These are phyloP conservation scores for Cheirogaleus major DNA, from an alignment of 2,797 vertebrate species.

Conservation along the genomic window DNA sequence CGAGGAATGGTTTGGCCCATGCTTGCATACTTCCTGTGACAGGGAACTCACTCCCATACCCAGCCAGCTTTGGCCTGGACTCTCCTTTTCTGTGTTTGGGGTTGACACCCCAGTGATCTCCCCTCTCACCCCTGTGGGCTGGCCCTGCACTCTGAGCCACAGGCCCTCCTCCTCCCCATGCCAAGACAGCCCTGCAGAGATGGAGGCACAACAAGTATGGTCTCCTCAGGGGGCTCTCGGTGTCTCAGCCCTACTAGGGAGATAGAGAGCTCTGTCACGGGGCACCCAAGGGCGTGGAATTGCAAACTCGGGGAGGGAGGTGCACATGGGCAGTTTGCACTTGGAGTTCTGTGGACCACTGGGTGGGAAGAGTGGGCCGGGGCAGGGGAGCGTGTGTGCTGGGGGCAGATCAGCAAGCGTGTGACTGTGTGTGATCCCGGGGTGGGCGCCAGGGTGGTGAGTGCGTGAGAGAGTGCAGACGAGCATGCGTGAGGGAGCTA, in stretches of 20 bases:
- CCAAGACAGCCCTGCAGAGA: not conserved
- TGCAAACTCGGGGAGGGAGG: not conserved
- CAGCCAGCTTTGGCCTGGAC: not conserved
- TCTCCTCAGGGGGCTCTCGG: rapidly evolving
- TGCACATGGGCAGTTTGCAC: not conserved
- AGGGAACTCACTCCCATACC: not conserved
- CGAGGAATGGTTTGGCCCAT: too few relatives aligned
- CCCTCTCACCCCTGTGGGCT: not conserved
- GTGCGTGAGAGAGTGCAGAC: too few relatives aligned
- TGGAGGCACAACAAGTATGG: rapidly evolving
- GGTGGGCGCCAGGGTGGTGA: not conserved
- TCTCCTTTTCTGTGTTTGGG: not conserved
- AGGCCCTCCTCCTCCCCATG: not conserved
- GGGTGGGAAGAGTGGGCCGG: rapidly evolving
- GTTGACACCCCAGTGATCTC: not conserved
- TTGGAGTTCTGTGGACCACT: not conserved
- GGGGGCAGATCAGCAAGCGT: rapidly evolving
- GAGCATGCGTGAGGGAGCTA: not conserved
- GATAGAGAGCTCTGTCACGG: not conserved
- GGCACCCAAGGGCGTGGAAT: not conserved
- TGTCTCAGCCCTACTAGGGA: not conserved
- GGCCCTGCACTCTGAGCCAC: not conserved
- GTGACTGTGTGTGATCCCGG: not conserved
- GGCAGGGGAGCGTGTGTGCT: not conserved
- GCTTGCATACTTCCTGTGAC: not conserved